Evolutionary conservation across 2,797 vertebrate species (phyloP).

Genomic region (Myotis findleyi): DNA sequence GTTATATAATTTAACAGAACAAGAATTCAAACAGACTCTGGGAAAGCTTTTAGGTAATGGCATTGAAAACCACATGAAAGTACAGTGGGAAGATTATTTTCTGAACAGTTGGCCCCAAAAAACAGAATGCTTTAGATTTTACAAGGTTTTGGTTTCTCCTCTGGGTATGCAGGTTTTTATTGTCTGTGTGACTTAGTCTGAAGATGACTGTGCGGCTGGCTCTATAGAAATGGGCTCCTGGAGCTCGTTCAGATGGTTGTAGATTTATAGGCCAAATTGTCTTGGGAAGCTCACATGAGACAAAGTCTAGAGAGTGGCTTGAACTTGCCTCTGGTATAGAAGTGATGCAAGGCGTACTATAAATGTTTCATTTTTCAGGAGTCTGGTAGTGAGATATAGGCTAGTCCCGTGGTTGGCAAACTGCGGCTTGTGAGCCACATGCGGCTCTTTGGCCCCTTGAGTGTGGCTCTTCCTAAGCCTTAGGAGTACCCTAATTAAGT

Average conservation of each 20-base stretch:
- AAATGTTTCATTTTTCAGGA: background rate
- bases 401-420: no score
- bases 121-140: background rate
- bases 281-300: background rate
- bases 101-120: background rate
- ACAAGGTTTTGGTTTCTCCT: background rate
- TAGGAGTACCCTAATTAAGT: no score
- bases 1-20: background rate
- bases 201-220: background rate
- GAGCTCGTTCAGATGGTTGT: background rate
- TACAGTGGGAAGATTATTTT: background rate
- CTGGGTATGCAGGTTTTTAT: background rate
- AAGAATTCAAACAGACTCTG: slow-evolving; percentile 23
- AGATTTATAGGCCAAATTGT: background rate
- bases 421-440: no score
- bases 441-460: no score
- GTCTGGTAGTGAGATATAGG: background rate
- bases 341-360: background rate
- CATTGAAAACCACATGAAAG: slow-evolving; percentile 32
- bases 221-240: background rate
- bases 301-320: background rate
- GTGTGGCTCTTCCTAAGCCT: no score
- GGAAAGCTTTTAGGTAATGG: background rate
- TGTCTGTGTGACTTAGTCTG: background rate
- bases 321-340: background rate